Evolutionary conservation across 2,888 invertebrate genomes (phyloP), one percentile per base, ranked within the genome.

Genomic region (Metalampra italica): DNA sequence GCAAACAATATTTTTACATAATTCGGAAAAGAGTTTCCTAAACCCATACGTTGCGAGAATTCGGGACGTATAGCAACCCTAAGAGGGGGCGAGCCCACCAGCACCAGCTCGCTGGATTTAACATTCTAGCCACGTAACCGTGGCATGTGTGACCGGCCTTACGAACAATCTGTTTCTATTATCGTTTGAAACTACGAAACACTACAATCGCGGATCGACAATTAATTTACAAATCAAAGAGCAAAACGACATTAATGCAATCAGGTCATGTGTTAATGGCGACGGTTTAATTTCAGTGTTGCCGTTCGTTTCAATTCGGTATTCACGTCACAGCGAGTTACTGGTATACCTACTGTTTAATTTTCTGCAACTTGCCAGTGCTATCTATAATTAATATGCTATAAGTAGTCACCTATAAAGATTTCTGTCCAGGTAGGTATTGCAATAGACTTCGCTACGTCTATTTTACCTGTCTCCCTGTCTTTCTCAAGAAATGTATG

Each of bases 101-200:
- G 34, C 22, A 3, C 38, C 37, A 11, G 34, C 8, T 34, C 34
- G 34, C 34, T 46, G 47, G 46, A 59, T 66, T n/a, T 64, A 66
- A 64, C 63, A 77, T 76, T 75, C 78, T 59, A 58, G 44, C 50
- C 69, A 61, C 72, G 75, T 64, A 68, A 65, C 62, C 55, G 62
- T 53, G 62, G 62, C 68, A 62, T 68, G 64, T 71, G 71, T 73
- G 72, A 66, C 62, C 56, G 46, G 66, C 55, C 64, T 68, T 55
- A 56, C 52, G 60, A 71, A 60, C 60, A 53, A 57, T 56, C 58
- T 64, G 59, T 62, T 59, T 64, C 59, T 53, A 52, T 61, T 60
- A 59, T 59, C 63, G 62, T 53, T 51, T 51, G 48, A 48, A 30
- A 42, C 42, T 9, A 42, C 30, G 29, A 38, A 44, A 36, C 41